A percentile compares a stretch with the other conserved stretches of the same genome.
Conservation (phyloP, 2,888 invertebrate species). For the Lathronympha strigana region DNA sequence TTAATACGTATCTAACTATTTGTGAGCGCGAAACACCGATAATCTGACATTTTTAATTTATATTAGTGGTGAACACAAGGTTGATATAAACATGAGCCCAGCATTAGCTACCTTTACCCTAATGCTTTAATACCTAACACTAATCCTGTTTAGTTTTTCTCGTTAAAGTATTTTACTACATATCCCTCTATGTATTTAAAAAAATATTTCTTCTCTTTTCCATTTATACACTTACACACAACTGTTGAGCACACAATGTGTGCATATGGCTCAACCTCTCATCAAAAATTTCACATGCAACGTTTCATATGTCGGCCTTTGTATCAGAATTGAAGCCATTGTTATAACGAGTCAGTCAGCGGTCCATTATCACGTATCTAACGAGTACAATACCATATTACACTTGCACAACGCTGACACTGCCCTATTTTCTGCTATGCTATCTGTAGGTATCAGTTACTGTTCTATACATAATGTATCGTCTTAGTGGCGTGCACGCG, state of each 20-base stretch:
- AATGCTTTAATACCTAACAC: too few species aligned
- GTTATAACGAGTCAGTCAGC: constrained; percentile 6
- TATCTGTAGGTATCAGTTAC: constrained; percentile 11
- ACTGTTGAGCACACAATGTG: neutral
- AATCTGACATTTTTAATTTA: too few species aligned
- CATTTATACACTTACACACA: too few species aligned
- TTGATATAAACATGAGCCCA: too few species aligned
- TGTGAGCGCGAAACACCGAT: too few species aligned
- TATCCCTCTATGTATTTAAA: too few species aligned
- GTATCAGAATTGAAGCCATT: constrained; percentile 9
- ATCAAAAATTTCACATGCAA: neutral
- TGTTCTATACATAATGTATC: neutral
- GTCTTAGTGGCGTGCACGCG: neutral
- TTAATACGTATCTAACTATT: too few species aligned
- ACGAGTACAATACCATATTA: constrained; percentile 11
- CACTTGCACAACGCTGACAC: constrained; percentile 21
- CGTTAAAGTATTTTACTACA: too few species aligned
- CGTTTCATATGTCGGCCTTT: neutral
- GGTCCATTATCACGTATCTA: constrained; percentile 2
- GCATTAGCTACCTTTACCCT: too few species aligned
- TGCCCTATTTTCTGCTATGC: constrained; percentile 26
- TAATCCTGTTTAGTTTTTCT: too few species aligned
- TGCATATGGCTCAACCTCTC: neutral
- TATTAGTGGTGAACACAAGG: too few species aligned
- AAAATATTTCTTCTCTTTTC: too few species aligned